Base-by-base conservation (phyloP, 2,888 invertebrate genomes). In the Nasonovia ribisnigri region DNA sequence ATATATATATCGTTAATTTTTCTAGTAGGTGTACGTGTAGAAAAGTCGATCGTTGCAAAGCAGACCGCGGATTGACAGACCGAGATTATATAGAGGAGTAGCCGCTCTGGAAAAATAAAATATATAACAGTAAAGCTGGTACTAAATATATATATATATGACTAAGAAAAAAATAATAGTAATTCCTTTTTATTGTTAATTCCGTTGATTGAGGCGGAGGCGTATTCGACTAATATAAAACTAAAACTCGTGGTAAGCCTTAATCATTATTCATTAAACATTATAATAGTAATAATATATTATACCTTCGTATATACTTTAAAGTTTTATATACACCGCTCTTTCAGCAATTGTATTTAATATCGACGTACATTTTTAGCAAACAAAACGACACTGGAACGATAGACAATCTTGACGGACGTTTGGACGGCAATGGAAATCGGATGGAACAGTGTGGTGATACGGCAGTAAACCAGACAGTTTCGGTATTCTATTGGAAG, bases 51-150 rank as follows among this genome's bases (percentile, higher is more conserved):
- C 10, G 48, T 48, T 67, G 36, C 92, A 87, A 92, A 92, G 92
- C 87, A 67, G 87, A 92, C 92, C 48, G 60, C 36, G 36, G 87
- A 92, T 67, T 92, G 92, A 92, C 92, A 67, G 92, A 20, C 42
- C 48, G 92, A 92, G 92, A 92, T 92, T 92, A 92, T n/a, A 92
- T 43, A 86, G 29, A 84, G 10, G 36, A 90, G 46, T 6, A n/a
- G 84, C n/a, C 24, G 57, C 16, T 46, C n/a, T 36, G 77, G 24
- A n/a, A 54, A n/a, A 60, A 86, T n/a, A 20, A 86, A 86, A 86
- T 43, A 77, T 77, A 77, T 84, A 77, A 84, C 90, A n/a, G 84
- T n/a, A 91, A 86, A 57, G 20, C 84, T 13, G 24, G n/a, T 67
- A 36, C 43, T 16, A 46, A 4, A 46, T n/a, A 51, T 48, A 36